Conservation (phyloP, 2,113 vertebrate genomes). For the Ailurus styani region DNA sequence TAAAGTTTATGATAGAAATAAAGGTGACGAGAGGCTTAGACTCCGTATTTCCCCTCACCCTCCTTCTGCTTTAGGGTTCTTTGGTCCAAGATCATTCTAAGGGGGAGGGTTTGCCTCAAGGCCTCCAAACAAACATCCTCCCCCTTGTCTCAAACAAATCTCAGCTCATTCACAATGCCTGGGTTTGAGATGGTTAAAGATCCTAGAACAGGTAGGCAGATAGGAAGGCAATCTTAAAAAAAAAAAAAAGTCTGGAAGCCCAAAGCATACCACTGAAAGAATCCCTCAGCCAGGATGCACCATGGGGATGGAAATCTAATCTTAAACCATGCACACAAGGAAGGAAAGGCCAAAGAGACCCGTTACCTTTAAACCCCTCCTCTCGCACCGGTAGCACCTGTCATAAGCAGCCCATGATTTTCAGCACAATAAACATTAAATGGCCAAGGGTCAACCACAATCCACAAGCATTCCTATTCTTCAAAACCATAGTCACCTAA, state of each 20-base stretch:
- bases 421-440: not conserved
- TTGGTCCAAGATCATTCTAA: not conserved
- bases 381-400: not conserved
- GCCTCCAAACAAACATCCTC: not conserved
- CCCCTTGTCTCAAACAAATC: not conserved
- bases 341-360: not conserved
- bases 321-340: not conserved
- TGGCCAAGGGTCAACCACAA: not conserved
- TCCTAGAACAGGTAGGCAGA: not conserved
- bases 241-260: not conserved
- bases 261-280: not conserved
- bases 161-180: not conserved
- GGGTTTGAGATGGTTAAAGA: not conserved
- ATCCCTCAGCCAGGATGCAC: not conserved
- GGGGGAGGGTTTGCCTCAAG: not conserved
- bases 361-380: not conserved
- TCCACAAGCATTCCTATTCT: not conserved
- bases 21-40: not conserved
- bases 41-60: not conserved
- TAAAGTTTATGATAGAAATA: slow-evolving; percentile 8
- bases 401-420: not conserved
- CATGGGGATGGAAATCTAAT: not conserved
- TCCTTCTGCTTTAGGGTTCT: not conserved
- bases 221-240: not conserved
- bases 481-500: not conserved